Evolutionary conservation across 2,797 vertebrate genomes (phyloP).

Genomic region (Lagodon rhomboides): DNA sequence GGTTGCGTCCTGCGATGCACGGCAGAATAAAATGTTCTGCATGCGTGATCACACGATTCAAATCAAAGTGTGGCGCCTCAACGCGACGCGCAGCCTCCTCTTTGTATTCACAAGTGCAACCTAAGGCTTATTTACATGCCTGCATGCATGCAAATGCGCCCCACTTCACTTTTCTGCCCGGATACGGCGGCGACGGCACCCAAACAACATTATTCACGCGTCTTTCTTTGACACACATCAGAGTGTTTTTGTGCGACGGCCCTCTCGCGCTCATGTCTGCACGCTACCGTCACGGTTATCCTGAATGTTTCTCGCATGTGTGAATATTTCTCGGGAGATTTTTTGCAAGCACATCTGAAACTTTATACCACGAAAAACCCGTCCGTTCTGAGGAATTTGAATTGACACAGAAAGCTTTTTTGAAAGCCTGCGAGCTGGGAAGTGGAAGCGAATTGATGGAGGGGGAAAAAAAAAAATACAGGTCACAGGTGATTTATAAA

Average conservation of each 20-base stretch:
- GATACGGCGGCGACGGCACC: constrained; percentile 42
- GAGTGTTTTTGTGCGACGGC: constrained; percentile 5
- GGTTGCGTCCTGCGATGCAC: background rate
- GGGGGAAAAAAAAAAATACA: constrained; percentile 20
- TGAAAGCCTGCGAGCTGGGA: constrained; percentile 1
- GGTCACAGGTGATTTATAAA: constrained; percentile 24
- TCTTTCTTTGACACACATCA: constrained; percentile 29
- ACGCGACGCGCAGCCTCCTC: background rate
- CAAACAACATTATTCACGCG: constrained; percentile 46
- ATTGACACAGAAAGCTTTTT: constrained; percentile 19
- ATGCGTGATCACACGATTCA: constrained; percentile 47
- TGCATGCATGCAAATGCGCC: constrained; percentile 4
- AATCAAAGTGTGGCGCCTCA: constrained; percentile 1
- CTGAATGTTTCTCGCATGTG: constrained; percentile 4
- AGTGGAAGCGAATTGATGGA: background rate
- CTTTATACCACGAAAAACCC: background rate
- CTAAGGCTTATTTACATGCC: constrained; percentile 35
- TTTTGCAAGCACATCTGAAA: background rate
- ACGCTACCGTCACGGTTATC: background rate
- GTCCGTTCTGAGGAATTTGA: constrained; percentile 2
- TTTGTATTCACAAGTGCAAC: background rate
- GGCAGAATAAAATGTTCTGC: constrained; percentile 31
- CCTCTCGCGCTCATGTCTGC: constrained; percentile 6
- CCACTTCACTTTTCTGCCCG: constrained; percentile 33
- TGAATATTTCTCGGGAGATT: background rate